Conservation (phyloP, 2,113 vertebrate species). For the Toxotes chatareus region DNA sequence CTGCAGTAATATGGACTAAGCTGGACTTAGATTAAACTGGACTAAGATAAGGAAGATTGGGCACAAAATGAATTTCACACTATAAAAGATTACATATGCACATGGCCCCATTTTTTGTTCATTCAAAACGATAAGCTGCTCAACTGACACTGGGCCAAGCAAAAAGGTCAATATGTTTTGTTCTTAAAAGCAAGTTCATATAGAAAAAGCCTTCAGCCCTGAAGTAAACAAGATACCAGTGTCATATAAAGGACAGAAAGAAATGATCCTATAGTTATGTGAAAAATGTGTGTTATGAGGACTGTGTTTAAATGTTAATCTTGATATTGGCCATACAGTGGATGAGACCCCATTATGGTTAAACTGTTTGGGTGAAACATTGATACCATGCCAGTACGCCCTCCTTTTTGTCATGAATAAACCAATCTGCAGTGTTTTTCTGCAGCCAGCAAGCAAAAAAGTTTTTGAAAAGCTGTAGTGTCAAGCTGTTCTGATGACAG, state of each 20-base stretch:
- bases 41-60: background rate
- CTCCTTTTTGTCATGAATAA: background rate
- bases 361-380: background rate
- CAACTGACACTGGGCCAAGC: too few relatives aligned
- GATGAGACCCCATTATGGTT: background rate
- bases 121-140: background rate
- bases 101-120: background rate
- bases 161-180: too few relatives aligned
- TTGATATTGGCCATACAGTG: background rate
- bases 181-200: too few relatives aligned
- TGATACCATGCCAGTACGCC: background rate
- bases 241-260: background rate
- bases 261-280: background rate
- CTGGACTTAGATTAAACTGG: too few relatives aligned
- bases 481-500: too few relatives aligned
- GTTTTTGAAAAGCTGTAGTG: too few relatives aligned
- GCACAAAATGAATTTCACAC: constrained; percentile 23
- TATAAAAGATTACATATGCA: constrained; percentile 3
- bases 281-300: background rate
- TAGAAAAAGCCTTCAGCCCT: too few relatives aligned
- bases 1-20: background rate
- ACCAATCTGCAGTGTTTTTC: background rate
- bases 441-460: too few relatives aligned
- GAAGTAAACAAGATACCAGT: too few relatives aligned
- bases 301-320: background rate